Base-by-base conservation (phyloP, 2,797 vertebrate genomes). In the Pipistrellus pipistrellus region DNA sequence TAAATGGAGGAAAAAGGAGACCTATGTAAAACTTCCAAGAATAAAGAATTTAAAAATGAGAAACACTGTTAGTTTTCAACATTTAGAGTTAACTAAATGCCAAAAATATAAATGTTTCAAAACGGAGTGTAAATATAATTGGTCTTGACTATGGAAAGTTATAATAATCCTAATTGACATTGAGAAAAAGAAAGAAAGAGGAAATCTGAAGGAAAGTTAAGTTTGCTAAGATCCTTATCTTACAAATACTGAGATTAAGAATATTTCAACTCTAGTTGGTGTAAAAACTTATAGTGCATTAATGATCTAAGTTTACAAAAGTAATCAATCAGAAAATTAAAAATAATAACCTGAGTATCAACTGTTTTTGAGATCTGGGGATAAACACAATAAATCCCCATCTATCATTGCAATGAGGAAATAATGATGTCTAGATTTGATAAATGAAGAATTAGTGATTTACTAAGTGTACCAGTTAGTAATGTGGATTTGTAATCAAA, bases 21-120 rank as follows among this genome's bases (percentile, higher is more conserved):
- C 25, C 23, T 27, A 25, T 27, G 25, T 59, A 59, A 59, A 59
- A 59, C 57, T 59, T 59, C 23, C 25, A 59, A 59, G 25, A 59
- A 59, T 59, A 59, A 59, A 59, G 57, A 59, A 59, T 11, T 59
- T 12, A 59, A 59, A 59, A 59, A 59, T 59, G 27, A 20, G 27
- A 93, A 88, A 73, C 44, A 90, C 2, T 51, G 4, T 35, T 90
- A 12, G 7, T 81, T 94, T 93, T 92, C 32, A 90, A 69, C 25
- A 91, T 69, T 83, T 57, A 55, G 30, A 53, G 48, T 93, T 73
- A 68, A 57, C 30, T 25, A 59, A 38, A 27, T 73, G 59, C 11
- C 94, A 88, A 89, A 85, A 32, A 57, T 62, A 78, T 21, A 90
- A 73, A 35, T 66, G 1, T 81, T 85, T 53, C 32, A 88, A 68